These are phyloP conservation scores for Calidris pugnax DNA, from an alignment of 2,113 vertebrate genomes.

Conservation along the genomic window DNA sequence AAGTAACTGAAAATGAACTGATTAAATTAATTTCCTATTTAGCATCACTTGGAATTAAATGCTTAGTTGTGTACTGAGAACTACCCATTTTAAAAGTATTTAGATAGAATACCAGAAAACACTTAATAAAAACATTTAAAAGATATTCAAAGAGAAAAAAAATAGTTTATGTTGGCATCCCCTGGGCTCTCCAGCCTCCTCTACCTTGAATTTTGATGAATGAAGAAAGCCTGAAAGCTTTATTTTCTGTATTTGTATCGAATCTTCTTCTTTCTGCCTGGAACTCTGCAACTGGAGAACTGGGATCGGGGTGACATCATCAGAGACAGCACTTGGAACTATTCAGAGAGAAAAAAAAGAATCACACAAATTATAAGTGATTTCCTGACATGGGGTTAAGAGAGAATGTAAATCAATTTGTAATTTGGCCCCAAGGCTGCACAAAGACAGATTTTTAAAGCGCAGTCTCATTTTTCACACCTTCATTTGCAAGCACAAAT, in stretches of 20 bases:
- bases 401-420: constrained; percentile 29
- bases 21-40: not conserved
- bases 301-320: not conserved
- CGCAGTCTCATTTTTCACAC: not conserved
- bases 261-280: not conserved
- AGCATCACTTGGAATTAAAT: not conserved
- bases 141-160: not conserved
- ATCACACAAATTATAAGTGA: not conserved
- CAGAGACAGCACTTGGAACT: not conserved
- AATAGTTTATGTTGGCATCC: not conserved
- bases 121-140: not conserved
- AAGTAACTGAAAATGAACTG: not conserved
- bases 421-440: not conserved
- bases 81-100: not conserved
- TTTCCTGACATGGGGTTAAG: not conserved
- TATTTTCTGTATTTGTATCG: not conserved
- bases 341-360: not conserved
- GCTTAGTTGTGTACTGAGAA: not conserved
- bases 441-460: not conserved
- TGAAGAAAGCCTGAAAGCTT: not conserved
- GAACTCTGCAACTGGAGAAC: not conserved
- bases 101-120: not conserved
- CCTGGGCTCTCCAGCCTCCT: not conserved
- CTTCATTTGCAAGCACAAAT: not conserved
- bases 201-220: not conserved